These are phyloP conservation scores for Callosobruchus maculatus DNA, from an alignment of 2,888 invertebrate species.

Conservation along the genomic window DNA sequence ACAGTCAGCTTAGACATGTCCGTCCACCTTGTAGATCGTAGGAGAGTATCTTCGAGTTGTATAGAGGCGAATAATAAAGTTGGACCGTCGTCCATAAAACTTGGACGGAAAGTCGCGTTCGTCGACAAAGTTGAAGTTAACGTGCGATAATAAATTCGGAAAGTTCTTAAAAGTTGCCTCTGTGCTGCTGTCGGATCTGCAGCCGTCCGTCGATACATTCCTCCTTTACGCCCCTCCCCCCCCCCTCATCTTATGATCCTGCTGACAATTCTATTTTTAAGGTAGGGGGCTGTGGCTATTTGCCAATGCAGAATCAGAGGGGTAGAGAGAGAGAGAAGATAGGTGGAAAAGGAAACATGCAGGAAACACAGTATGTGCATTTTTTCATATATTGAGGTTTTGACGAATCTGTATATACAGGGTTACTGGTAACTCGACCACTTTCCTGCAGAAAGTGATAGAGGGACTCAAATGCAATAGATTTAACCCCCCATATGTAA, in stretches of 20 bases:
- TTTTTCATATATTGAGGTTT: no score
- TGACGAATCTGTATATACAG: no score
- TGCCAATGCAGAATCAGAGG: no score
- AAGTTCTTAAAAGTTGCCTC: not conserved
- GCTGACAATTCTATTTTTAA: not conserved
- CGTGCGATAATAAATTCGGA: not conserved
- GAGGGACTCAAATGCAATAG: no score
- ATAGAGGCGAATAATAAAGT: not conserved
- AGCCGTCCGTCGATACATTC: not conserved
- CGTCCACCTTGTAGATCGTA: not conserved
- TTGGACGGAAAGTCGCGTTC: not conserved
- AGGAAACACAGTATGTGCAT: no score
- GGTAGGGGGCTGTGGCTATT: not conserved
- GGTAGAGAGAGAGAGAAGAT: no score
- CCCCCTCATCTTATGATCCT: not conserved
- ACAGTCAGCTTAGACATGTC: not conserved
- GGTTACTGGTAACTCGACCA: no score
- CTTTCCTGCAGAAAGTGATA: no score
- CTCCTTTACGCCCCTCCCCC: not conserved
- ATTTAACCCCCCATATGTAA: no score
- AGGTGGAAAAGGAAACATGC: no score
- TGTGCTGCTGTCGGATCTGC: not conserved
- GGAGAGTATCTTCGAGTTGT: not conserved
- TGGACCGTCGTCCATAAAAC: not conserved
- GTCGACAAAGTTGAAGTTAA: not conserved